Percentiles rank a stretch among this genome's conserved stretches.
Evolutionary conservation across 2,797 vertebrate genomes (phyloP).

Genomic region (Chloroceryle inda): DNA sequence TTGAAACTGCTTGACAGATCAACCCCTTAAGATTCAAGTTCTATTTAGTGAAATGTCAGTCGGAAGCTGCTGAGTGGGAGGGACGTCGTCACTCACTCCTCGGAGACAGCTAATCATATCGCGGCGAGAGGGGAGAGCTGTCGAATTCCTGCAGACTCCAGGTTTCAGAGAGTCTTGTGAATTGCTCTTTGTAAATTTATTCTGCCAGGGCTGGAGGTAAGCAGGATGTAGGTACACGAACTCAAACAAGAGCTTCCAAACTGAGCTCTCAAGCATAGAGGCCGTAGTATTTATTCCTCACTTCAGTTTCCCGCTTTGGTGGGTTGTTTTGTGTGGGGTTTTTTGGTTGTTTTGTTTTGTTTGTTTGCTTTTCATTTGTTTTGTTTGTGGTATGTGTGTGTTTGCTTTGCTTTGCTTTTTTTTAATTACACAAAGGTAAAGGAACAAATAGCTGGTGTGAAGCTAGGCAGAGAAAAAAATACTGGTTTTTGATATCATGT

Average conservation of each 20-base stretch:
- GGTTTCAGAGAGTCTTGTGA: background rate
- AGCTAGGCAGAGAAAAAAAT: background rate
- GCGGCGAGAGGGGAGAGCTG: background rate
- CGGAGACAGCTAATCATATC: slow-evolving; percentile 37
- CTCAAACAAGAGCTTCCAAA: background rate
- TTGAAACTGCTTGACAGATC: slow-evolving; percentile 50
- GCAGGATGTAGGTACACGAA: rapidly evolving
- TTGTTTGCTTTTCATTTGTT: no score
- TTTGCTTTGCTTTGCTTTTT: background rate
- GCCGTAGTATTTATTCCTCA: background rate
- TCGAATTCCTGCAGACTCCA: slow-evolving; percentile 11
- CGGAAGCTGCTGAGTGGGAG: slow-evolving; percentile 58
- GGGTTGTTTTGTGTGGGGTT: no score
- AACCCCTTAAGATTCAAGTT: slow-evolving; percentile 44
- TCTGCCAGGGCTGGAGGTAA: background rate
- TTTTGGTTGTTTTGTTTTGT: no score
- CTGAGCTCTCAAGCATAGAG: background rate
- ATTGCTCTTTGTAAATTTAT: slow-evolving; percentile 5
- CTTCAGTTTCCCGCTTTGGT: background rate
- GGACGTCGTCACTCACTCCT: slow-evolving; percentile 42
- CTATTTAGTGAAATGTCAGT: slow-evolving; percentile 62
- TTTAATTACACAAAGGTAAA: background rate
- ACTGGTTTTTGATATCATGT: rapidly evolving
- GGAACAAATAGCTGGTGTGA: background rate
- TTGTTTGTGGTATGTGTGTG: no score